Percentiles rank a stretch among this genome's conserved stretches.
Evolutionary conservation across 2,113 vertebrate genomes (phyloP).

Genomic region (Microtus oregoni): DNA sequence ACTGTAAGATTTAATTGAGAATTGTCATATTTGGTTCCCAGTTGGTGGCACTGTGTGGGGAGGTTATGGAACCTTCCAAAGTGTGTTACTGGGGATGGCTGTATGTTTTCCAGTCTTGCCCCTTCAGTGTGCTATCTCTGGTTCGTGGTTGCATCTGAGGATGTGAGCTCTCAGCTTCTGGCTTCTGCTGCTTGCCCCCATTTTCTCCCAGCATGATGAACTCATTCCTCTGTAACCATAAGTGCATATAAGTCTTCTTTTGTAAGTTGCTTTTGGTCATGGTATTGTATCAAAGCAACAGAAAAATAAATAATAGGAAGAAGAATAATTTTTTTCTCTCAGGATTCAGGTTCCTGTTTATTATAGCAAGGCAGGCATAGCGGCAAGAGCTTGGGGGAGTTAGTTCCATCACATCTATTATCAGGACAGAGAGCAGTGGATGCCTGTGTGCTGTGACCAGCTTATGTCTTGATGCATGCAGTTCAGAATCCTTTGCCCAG

Average conservation of each 20-base stretch:
- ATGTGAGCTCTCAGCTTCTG: background rate
- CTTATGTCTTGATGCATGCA: background rate
- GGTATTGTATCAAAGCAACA: background rate
- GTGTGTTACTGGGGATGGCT: background rate
- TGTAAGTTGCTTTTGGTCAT: background rate
- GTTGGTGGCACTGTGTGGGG: background rate
- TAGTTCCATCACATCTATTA: background rate
- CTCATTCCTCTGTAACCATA: background rate
- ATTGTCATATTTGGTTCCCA: background rate
- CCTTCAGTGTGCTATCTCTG: background rate
- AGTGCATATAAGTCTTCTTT: background rate
- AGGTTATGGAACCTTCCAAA: background rate
- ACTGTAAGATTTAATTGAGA: no score
- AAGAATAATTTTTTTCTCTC: background rate
- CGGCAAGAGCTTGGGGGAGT: background rate
- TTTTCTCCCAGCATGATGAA: no score
- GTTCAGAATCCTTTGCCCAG: background rate
- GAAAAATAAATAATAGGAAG: background rate
- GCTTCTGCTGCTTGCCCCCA: background rate
- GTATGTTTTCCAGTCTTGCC: background rate
- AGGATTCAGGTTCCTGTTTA: background rate
- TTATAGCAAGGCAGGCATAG: background rate
- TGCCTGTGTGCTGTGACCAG: background rate
- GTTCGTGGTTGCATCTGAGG: background rate
- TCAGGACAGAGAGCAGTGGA: background rate